Evolutionary conservation across 2,113 vertebrate genomes (phyloP).

Genomic region (Actenoides lindsayi): DNA sequence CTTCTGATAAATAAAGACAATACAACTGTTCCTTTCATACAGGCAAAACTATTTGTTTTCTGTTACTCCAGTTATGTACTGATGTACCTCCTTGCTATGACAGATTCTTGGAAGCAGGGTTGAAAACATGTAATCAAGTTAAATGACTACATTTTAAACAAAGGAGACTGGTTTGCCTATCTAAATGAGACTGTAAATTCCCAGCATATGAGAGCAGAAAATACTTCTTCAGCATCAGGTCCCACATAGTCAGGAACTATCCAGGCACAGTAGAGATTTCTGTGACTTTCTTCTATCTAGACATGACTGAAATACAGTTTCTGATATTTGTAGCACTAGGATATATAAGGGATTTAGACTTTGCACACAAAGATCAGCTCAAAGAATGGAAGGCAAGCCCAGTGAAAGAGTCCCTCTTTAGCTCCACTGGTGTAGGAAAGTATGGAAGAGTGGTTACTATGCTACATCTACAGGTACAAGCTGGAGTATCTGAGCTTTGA

Average conservation of each 20-base stretch:
- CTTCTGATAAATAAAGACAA: background rate
- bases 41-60: background rate
- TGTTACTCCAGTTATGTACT: background rate
- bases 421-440: background rate
- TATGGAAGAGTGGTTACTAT: background rate
- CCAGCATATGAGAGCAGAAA: background rate
- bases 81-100: background rate
- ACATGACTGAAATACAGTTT: background rate
- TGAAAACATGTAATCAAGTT: background rate
- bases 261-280: background rate
- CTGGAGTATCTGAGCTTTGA: background rate
- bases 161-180: background rate
- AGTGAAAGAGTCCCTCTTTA: background rate
- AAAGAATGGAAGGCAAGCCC: background rate
- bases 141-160: background rate
- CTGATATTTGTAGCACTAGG: background rate
- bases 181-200: background rate
- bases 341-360: background rate
- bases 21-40: background rate
- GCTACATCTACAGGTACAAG: background rate
- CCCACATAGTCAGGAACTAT: accelerated
- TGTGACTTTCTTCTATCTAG: background rate
- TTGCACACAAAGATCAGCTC: background rate
- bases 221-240: background rate
- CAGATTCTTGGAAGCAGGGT: background rate